Evolutionary conservation across 2,888 invertebrate species (phyloP).

Genomic region (Coronaproctus castanopsis): DNA sequence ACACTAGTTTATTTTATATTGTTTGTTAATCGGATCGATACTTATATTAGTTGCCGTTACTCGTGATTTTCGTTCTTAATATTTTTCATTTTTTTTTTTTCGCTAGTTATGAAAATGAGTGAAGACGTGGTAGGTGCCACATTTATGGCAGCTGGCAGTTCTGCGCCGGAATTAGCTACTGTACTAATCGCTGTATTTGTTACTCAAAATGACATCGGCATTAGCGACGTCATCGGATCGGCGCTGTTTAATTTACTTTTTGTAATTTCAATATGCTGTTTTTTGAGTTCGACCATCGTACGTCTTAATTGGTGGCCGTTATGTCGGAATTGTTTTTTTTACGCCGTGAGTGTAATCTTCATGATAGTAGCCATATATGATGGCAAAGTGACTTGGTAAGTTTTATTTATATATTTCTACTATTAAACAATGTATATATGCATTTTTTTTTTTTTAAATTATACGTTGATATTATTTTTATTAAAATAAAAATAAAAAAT

Average conservation of each 20-base stretch:
- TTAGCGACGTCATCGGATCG: conserved; percentile 76
- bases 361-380: conserved; percentile 70
- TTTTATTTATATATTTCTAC: no score
- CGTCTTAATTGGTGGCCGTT: conserved; percentile 90
- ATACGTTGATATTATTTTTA: no score
- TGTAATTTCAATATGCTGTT: conserved; percentile 72
- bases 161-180: conserved; percentile 88
- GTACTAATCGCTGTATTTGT: conserved; percentile 85
- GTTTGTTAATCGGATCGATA: no score
- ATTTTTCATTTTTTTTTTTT: not conserved
- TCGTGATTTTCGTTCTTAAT: no score
- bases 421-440: no score
- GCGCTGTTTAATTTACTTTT: conserved; percentile 93
- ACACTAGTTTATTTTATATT: no score
- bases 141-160: conserved; percentile 96
- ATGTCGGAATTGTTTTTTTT: conserved; percentile 77
- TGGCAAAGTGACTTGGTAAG: conserved; percentile 63
- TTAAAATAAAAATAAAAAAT: no score
- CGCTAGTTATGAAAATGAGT: conserved; percentile 52
- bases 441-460: no score
- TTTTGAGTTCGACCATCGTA: conserved; percentile 65
- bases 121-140: conserved; percentile 96
- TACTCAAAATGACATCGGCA: conserved; percentile 71
- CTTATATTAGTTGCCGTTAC: no score
- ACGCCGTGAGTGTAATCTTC: conserved; percentile 66